These are phyloP conservation scores for Opisthocomus hoazin DNA, from an alignment of 2,113 vertebrate genomes.

Conservation along the genomic window DNA sequence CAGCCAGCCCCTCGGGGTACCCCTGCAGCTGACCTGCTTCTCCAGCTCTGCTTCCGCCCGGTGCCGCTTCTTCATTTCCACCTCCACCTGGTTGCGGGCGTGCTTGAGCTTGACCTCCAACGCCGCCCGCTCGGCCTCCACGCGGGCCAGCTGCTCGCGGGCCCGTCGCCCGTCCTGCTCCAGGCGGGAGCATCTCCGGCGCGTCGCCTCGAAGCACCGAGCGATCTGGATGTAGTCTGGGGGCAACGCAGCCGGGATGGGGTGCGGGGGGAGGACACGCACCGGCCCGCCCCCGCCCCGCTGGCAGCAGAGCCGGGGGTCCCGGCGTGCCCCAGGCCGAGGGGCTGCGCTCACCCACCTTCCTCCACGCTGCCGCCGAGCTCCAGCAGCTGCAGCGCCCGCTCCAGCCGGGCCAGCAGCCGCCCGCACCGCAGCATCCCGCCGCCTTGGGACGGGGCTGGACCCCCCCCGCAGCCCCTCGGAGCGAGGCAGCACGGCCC, in stretches of 20 bases:
- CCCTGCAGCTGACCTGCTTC: conserved; percentile 78
- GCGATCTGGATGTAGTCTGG: conserved; percentile 68
- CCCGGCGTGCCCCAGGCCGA: too few relatives aligned
- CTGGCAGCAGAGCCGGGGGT: not conserved
- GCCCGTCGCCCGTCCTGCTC: conserved; percentile 74
- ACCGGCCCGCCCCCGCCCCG: not conserved
- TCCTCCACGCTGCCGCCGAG: conserved; percentile 5
- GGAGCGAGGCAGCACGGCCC: not conserved
- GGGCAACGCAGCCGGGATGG: not conserved
- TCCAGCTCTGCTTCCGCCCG: conserved; percentile 77
- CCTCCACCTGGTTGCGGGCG: conserved; percentile 82
- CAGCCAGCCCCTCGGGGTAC: too few relatives aligned
- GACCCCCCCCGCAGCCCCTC: too few relatives aligned
- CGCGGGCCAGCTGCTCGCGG: conserved; percentile 75
- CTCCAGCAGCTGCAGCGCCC: conserved; percentile 12
- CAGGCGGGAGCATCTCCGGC: conserved; percentile 70
- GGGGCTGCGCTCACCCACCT: not conserved
- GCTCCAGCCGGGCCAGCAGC: conserved; percentile 34
- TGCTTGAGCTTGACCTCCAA: conserved; percentile 85
- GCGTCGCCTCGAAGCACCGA: conserved; percentile 64
- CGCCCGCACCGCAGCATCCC: conserved; percentile 25
- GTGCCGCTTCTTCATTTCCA: conserved; percentile 84
- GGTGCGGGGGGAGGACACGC: too few relatives aligned
- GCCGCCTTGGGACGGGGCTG: not conserved
- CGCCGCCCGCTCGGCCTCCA: conserved; percentile 73